phyloP scores from a whole-genome alignment of 2,797 vertebrate species.

The Poeciliopsis paucimaculata region DNA sequence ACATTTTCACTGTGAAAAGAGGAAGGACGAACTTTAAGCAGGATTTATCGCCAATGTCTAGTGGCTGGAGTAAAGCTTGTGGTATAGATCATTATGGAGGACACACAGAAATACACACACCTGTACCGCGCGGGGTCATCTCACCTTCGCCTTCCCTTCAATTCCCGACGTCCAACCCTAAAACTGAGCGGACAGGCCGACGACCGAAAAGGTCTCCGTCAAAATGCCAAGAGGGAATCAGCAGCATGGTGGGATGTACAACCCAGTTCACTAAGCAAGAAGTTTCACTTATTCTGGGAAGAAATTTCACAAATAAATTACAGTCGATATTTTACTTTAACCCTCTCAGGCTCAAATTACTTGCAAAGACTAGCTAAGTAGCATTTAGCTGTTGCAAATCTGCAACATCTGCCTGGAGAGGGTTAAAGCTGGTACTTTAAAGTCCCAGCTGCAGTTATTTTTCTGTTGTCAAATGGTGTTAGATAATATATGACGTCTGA shows the following conservation, averaged over 20 bases:
- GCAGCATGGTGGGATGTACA: background rate
- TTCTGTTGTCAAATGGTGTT: background rate
- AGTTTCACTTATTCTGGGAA: background rate
- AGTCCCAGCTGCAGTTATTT: background rate
- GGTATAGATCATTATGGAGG: conserved; percentile 75
- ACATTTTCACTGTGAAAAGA: conserved; percentile 67
- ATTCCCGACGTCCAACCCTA: background rate
- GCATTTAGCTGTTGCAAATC: no score
- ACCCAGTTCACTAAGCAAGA: background rate
- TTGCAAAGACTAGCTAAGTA: no score
- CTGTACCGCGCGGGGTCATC: conserved; percentile 57
- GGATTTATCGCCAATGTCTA: conserved; percentile 74
- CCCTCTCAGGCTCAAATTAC: no score
- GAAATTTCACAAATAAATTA: background rate
- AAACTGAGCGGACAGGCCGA: background rate
- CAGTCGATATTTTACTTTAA: background rate
- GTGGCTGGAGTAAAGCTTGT: conserved; percentile 66
- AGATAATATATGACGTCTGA: no score
- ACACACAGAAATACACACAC: conserved; percentile 65
- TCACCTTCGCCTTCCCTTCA: conserved; percentile 36
- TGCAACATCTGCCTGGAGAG: no score
- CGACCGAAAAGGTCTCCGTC: background rate
- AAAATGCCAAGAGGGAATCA: background rate
- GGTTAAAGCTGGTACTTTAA: no score
- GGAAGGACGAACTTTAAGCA: conserved; percentile 78